Evolutionary conservation across 2,797 vertebrate genomes (phyloP).

Genomic region (Pempheris klunzingeri): DNA sequence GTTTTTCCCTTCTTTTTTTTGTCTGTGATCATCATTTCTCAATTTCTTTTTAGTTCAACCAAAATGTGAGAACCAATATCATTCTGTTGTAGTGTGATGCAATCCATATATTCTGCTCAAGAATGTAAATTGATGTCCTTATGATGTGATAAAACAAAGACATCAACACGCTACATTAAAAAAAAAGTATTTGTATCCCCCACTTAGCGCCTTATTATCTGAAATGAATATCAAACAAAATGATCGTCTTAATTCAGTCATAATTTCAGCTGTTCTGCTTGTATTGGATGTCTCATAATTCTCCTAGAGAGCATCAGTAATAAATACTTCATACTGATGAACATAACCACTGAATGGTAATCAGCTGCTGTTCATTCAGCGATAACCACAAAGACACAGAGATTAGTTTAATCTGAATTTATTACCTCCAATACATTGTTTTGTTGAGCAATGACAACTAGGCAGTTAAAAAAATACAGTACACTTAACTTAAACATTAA

Average conservation of each 20-base stretch:
- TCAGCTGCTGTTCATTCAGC: background rate
- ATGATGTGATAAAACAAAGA: background rate
- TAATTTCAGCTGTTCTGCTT: background rate
- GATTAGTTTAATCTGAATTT: slow-evolving; percentile 80
- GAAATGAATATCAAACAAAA: background rate
- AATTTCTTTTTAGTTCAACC: background rate
- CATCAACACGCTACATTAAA: background rate
- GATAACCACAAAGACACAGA: slow-evolving; percentile 32
- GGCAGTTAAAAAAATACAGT: slow-evolving; percentile 87
- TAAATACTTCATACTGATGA: background rate
- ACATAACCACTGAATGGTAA: background rate
- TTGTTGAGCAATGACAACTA: slow-evolving; percentile 83
- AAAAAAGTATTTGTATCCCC: background rate
- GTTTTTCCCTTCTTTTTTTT: background rate
- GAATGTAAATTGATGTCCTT: background rate
- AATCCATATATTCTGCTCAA: background rate
- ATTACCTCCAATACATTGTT: slow-evolving; percentile 84
- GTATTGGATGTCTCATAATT: background rate
- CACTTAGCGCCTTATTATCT: background rate
- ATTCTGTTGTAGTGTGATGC: background rate
- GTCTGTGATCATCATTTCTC: background rate
- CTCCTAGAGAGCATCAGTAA: background rate
- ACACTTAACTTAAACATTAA: slow-evolving; percentile 86
- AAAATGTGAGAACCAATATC: background rate
- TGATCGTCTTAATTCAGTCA: background rate